Evolutionary conservation across 1,140 invertebrate genomes (phyloP), one percentile per base, ranked within the genome.

Genomic region (Scylla paramamosain): DNA sequence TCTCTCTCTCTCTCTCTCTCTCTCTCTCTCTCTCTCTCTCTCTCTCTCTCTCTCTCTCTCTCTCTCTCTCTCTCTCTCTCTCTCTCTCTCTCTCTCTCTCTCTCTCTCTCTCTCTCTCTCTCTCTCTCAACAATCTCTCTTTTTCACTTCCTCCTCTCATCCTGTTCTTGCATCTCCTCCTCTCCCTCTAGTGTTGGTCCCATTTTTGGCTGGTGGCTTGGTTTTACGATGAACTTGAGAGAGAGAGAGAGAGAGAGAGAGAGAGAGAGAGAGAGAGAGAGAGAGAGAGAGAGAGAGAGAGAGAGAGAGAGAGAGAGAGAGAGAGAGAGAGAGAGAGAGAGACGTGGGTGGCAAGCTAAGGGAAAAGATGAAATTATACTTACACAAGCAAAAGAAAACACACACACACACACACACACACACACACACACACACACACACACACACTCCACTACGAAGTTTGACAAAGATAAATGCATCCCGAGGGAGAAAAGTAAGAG

Each of bases 61-160:
- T n/a, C 67, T 77, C 67, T n/a, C n/a, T n/a, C 67, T 25, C 20
- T n/a, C 20, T n/a, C n/a, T n/a, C 67, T 77, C 67, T n/a, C n/a
- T 77, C 67, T n/a, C 67, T 77, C 67, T 77, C 67, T n/a, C 67
- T 77, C n/a, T 77, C 20, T n/a, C 20, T n/a, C 67, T n/a, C 20
- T 77, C 67, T 25, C 67, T n/a, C 67, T 77, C n/a, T n/a, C 67
- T 77, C n/a, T 77, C n/a, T n/a, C 67, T 77, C 67, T 59, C 67
- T 77, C 67, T n/a, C 67, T 77, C n/a, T n/a, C 67, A 14, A 4
- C 46, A 7, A 12, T 59, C 52, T 4, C 52, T 59, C 52, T 59
- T 20, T 48, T 20, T 59, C 52, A 14, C 52, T 77, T 20, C 20
- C n/a, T 77, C 10, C 67, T 8, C 67, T n/a, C 52, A 16, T 59